Evolutionary conservation across 2,797 vertebrate genomes (phyloP).

Genomic region (Taenioides sp.): DNA sequence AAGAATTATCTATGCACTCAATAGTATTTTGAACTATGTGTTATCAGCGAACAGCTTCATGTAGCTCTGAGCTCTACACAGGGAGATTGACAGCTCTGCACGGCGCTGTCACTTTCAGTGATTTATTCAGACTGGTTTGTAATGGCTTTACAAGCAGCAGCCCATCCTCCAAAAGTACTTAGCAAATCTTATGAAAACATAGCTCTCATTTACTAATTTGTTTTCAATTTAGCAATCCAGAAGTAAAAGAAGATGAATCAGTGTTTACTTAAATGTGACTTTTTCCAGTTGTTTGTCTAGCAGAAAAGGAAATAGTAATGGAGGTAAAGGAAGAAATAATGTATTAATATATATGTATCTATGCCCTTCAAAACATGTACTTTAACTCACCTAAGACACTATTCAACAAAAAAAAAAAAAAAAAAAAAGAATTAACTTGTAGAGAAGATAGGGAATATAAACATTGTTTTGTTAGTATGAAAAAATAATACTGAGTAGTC

Average conservation of each 20-base stretch:
- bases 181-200: constrained; percentile 6
- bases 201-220: constrained; percentile 10
- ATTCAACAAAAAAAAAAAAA: no score
- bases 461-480: no score
- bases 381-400: no score
- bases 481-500: no score
- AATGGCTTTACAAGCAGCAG: constrained; percentile 41
- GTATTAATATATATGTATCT: no score
- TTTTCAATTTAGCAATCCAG: neutral
- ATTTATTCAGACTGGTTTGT: constrained; percentile 61
- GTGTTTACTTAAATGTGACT: neutral
- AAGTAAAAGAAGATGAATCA: neutral
- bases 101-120: constrained; percentile 52
- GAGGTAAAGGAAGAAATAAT: neutral
- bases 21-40: neutral
- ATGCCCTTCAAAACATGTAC: no score
- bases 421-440: no score
- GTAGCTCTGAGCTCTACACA: constrained; percentile 25
- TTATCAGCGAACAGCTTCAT: neutral
- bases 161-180: neutral
- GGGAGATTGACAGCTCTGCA: constrained; percentile 47
- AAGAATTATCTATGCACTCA: neutral
- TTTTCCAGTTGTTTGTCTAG: neutral
- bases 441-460: no score
- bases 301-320: neutral